Conservation (phyloP, 2,113 vertebrate genomes). For the Pagrus major region DNA sequence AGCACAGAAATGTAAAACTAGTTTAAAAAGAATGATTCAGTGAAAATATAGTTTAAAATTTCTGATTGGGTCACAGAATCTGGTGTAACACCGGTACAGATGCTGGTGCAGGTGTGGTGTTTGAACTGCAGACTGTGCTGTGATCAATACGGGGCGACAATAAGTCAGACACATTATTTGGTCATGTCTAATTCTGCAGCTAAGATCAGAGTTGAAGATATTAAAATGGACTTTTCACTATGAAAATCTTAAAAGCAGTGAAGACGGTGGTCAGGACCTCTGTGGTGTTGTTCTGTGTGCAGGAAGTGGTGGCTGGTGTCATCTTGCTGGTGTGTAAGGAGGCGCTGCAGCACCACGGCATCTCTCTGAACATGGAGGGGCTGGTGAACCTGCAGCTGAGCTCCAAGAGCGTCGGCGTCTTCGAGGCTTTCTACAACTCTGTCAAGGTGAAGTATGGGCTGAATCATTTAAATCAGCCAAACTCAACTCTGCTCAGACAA, state of each 20-base stretch:
- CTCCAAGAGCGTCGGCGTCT: conserved; percentile 96
- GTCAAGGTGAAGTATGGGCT: conserved; percentile 88
- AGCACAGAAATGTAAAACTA: no score
- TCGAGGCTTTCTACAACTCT: conserved; percentile 98
- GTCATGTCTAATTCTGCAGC: no score
- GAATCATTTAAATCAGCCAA: no score
- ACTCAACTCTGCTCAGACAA: no score
- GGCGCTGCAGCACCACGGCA: conserved; percentile 92
- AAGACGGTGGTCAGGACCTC: background rate
- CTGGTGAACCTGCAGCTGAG: conserved; percentile 96
- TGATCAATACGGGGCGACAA: no score
- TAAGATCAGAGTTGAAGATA: background rate
- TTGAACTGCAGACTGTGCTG: no score
- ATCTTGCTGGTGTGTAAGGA: conserved; percentile 92
- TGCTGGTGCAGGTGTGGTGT: no score
- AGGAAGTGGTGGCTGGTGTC: conserved; percentile 93
- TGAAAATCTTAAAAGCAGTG: no score
- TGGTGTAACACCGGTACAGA: background rate
- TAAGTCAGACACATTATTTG: no score
- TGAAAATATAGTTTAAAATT: no score
- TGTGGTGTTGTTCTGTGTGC: conserved; percentile 11
- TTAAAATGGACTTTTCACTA: background rate
- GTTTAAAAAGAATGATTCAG: no score
- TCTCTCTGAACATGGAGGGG: conserved; percentile 94
- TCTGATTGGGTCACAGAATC: background rate